phyloP scores from a whole-genome alignment of 2,113 vertebrate genomes.

The Gopherus flavomarginatus region DNA sequence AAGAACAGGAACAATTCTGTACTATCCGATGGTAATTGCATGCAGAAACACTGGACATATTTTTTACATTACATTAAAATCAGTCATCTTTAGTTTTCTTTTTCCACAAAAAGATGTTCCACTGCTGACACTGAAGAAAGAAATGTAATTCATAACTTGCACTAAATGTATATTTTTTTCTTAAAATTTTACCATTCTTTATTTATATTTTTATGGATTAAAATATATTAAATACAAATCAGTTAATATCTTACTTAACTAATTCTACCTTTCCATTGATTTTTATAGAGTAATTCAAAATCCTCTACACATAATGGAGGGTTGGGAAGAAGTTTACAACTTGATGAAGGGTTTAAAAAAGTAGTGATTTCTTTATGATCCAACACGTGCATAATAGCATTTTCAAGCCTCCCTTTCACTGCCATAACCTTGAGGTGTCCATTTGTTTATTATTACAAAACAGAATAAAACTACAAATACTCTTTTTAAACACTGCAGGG shows the following conservation, averaged over 20 bases:
- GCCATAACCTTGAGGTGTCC: constrained; percentile 61
- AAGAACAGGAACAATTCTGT: constrained; percentile 76
- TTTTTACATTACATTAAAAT: constrained; percentile 66
- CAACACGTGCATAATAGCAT: not conserved
- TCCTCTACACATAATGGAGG: constrained; percentile 70
- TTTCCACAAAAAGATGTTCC: constrained; percentile 65
- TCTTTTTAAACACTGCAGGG: constrained; percentile 33
- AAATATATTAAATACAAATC: constrained; percentile 81
- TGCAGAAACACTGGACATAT: constrained; percentile 80
- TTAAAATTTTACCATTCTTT: constrained; percentile 84
- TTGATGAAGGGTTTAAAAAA: constrained; percentile 67
- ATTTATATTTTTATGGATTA: constrained; percentile 87
- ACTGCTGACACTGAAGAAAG: constrained; percentile 80
- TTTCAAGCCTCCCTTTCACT: constrained; percentile 68
- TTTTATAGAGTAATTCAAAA: constrained; percentile 81
- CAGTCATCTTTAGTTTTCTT: constrained; percentile 63
- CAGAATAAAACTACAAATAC: constrained; percentile 44
- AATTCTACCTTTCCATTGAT: constrained; percentile 84
- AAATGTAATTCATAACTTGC: constrained; percentile 85
- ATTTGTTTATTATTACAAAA: constrained; percentile 63
- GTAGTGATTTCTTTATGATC: constrained; percentile 65
- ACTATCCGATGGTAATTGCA: constrained; percentile 79
- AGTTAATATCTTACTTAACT: constrained; percentile 79
- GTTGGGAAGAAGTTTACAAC: constrained; percentile 78
- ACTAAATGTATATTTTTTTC: constrained; percentile 87